phyloP scores from a whole-genome alignment of 2,797 vertebrate genomes.

The Ctenochaetus hawaiiensis region DNA sequence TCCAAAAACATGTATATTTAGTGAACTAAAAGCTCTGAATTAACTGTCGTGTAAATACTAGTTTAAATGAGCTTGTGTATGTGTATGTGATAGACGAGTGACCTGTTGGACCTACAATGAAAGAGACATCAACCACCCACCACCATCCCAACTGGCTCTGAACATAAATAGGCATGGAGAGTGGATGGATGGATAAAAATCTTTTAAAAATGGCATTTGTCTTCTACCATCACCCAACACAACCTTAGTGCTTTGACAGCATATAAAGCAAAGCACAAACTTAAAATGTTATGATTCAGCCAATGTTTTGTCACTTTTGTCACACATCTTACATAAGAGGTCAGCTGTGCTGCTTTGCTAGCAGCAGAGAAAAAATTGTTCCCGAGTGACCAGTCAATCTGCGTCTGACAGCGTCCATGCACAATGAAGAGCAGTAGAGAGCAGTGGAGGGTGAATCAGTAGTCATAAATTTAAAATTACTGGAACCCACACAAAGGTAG shows the following conservation, averaged over 20 bases:
- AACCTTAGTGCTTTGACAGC: neutral
- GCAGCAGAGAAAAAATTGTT: constrained; percentile 12
- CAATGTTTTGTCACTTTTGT: neutral
- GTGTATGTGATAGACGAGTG: neutral
- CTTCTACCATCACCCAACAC: neutral
- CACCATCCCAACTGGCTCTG: neutral
- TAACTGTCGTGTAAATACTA: neutral
- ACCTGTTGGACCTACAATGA: too few species aligned
- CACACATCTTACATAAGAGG: neutral
- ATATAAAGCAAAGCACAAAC: neutral
- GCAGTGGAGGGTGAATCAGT: constrained; percentile 46
- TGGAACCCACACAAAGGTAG: constrained; percentile 69
- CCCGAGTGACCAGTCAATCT: constrained; percentile 29
- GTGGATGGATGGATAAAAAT: neutral
- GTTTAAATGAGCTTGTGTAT: neutral
- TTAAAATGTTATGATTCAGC: neutral
- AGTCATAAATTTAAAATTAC: constrained; percentile 50
- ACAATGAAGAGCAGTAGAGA: constrained; percentile 57
- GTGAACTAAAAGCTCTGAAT: neutral
- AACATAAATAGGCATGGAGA: neutral
- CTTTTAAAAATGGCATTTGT: too few species aligned
- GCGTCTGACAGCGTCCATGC: constrained; percentile 23
- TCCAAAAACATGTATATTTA: neutral
- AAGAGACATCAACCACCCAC: neutral
- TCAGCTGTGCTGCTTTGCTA: constrained; percentile 1